These are phyloP conservation scores for Dastarcus helophoroides DNA, from an alignment of 2,888 invertebrate species.

Conservation along the genomic window DNA sequence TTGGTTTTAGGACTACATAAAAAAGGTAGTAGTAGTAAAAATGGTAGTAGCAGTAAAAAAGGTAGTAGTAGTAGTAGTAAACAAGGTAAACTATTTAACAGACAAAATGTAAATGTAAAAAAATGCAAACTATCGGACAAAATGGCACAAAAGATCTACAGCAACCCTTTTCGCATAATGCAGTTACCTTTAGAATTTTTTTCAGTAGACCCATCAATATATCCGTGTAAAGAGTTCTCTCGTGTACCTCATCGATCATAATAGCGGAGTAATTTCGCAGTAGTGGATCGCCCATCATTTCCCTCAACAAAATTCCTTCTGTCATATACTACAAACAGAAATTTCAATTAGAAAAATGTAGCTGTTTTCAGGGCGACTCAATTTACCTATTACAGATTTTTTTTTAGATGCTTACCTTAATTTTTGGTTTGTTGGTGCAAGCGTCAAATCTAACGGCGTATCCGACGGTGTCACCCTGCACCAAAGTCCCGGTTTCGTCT, in stretches of 20 bases:
- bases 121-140: no score
- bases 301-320: constrained; percentile 86
- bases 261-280: constrained; percentile 79
- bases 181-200: constrained; percentile 66
- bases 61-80: no score
- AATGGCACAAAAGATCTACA: no score
- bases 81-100: no score
- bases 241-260: constrained; percentile 92
- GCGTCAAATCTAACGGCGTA: constrained; percentile 77
- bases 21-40: no score
- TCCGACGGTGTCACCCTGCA: constrained; percentile 68
- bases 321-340: constrained; percentile 77
- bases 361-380: neutral
- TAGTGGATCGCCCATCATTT: constrained; percentile 91
- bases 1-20: no score
- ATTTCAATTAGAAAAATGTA: no score
- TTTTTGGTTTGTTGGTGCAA: constrained; percentile 50
- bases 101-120: no score
- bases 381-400: no score
- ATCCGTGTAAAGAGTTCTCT: constrained; percentile 85
- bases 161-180: no score
- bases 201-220: constrained; percentile 87
- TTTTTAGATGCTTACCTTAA: constrained; percentile 56
- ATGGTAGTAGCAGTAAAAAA: no score
- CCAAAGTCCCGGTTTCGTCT: constrained; percentile 66